Evolutionary conservation across 2,888 invertebrate genomes (phyloP), one percentile per base, ranked within the genome.

Genomic region (Hypomecis punctinalis): DNA sequence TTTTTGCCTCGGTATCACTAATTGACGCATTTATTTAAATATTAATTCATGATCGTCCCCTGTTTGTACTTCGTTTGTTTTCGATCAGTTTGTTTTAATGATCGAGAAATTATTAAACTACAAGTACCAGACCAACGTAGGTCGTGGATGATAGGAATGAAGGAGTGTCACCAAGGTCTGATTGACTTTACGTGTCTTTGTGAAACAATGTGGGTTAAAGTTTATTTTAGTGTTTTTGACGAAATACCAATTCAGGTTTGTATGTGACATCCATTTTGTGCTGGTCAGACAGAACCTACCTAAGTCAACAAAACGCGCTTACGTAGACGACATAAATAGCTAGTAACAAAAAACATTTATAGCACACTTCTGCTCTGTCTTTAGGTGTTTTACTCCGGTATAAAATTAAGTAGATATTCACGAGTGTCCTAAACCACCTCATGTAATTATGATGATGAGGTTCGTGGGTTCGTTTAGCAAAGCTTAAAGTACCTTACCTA

Each of bases 1-100:
- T 61, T 59, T 70, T 63, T 62, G 60, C 65, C 45, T 68, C 61
- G 63, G 47, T 69, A 66, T 65, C 53, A 40, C 56, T 59, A 58
- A 66, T 67, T 53, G 59, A 58, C 37, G 51, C 48, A 47, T 48
- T 7, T 63, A 43, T 67, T 65, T 69, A 60, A 62, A 69, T 71
- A 68, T 69, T 67, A 51, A 42, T 65, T 61, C 43, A 36, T 35
- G 54, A 36, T 60, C 61, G 68, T 63, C 65, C 63, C 58, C 58
- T 59, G 66, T 61, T 60, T 56, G 66, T 49, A 45, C 46, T 59
- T 61, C 46, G 39, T 66, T 66, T 66, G 57, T 52, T 66, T 67
- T 66, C 63, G 54, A 66, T 55, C 65, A 11, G 23, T 51, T 54
- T 62, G 48, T 62, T 52, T 51, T n/a, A 40, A 36, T 43, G 5